A percentile compares a stretch with the other conserved stretches of the same genome.
Evolutionary conservation across 92 coral and sea anemone genomes (phyloP).

Genomic region (Heteractis magnifica): DNA sequence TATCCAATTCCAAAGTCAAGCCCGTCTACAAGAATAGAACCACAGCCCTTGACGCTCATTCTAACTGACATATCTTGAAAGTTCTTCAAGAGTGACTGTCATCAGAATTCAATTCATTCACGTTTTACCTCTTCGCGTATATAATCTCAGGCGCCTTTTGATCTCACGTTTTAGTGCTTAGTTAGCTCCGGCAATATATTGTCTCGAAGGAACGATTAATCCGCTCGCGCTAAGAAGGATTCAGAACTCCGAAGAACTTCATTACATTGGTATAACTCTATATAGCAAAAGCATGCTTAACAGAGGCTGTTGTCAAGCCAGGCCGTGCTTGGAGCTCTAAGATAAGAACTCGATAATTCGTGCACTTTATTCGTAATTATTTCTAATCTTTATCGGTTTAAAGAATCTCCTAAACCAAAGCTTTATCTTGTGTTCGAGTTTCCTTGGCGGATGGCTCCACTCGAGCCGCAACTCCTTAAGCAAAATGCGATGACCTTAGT

Average conservation of each 20-base stretch:
- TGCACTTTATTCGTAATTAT: background rate
- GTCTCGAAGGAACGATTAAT: background rate
- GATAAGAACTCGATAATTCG: background rate
- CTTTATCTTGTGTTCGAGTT: background rate
- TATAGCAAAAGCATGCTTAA: background rate
- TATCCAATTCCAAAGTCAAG: no score
- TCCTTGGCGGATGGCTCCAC: background rate
- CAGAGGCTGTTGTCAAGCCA: no score
- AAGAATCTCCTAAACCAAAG: background rate
- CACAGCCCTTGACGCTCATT: no score
- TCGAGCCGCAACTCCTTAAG: background rate
- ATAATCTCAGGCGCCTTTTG: no score
- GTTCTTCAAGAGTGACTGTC: background rate
- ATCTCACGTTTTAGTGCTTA: no score
- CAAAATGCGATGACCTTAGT: background rate
- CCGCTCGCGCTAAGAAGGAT: background rate
- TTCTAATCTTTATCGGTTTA: slow-evolving; percentile 1
- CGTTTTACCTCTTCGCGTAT: background rate
- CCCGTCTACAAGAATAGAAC: no score
- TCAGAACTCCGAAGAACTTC: background rate
- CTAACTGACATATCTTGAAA: no score
- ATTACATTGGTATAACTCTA: background rate
- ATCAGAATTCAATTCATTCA: background rate
- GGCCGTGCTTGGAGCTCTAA: background rate
- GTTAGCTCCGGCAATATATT: background rate